phyloP scores from a whole-genome alignment of 2,113 vertebrate species.

The Semicossyphus pulcher region DNA sequence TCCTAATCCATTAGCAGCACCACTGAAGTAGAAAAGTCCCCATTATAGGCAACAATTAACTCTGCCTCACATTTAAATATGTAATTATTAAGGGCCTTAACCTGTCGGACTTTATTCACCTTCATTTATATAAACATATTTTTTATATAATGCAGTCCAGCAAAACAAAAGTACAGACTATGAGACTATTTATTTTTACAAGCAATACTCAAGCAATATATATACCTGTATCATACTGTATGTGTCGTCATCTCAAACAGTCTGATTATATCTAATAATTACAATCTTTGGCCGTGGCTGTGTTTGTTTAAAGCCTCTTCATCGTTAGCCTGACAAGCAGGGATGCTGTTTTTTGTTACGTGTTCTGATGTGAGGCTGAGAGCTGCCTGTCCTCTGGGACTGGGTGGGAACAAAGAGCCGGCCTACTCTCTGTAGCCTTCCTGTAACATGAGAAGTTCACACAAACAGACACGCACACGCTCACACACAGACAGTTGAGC shows the following conservation, averaged over 20 bases:
- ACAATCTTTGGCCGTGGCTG: neutral
- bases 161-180: neutral
- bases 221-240: too few relatives aligned
- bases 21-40: too few relatives aligned
- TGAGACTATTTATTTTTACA: neutral
- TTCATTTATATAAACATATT: neutral
- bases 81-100: neutral
- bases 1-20: neutral
- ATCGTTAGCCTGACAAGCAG: neutral
- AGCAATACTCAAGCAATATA: too few relatives aligned
- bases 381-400: conserved; percentile 57
- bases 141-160: neutral
- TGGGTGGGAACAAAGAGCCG: conserved; percentile 63
- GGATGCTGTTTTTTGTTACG: conserved; percentile 28
- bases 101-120: neutral
- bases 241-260: too few relatives aligned
- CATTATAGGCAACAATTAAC: neutral
- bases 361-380: conserved; percentile 32
- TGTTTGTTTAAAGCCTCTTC: neutral
- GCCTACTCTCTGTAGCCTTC: conserved; percentile 38
- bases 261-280: neutral
- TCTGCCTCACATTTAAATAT: too few relatives aligned
- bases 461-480: conserved; percentile 21
- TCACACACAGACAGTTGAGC: conserved; percentile 26
- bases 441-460: conserved; percentile 67